Evolutionary conservation across 1,140 invertebrate genomes (phyloP).

Genomic region (Lithobius niger): DNA sequence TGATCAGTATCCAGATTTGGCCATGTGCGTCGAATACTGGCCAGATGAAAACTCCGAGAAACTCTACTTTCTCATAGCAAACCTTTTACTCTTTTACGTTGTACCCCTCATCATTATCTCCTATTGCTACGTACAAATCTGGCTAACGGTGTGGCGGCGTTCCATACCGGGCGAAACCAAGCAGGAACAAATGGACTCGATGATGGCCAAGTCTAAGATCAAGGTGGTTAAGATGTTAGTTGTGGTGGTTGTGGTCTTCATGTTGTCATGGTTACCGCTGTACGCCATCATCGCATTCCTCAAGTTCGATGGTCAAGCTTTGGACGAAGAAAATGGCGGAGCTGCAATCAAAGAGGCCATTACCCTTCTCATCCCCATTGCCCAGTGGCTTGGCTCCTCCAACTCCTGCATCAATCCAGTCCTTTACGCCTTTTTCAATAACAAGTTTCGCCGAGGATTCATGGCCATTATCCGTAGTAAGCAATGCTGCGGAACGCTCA

Average conservation of each 20-base stretch:
- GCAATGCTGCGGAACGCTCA: slow-evolving; percentile 49
- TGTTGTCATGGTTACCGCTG: slow-evolving; percentile 85
- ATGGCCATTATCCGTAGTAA: slow-evolving; percentile 70
- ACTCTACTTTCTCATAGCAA: slow-evolving; percentile 76
- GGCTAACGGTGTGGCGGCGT: slow-evolving; percentile 75
- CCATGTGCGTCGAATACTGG: slow-evolving; percentile 72
- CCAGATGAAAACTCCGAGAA: slow-evolving; percentile 60
- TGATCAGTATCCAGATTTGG: slow-evolving; percentile 28
- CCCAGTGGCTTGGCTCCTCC: slow-evolving; percentile 89
- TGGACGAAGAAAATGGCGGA: slow-evolving; percentile 43
- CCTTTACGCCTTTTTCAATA: slow-evolving; percentile 94
- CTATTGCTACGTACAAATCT: slow-evolving; percentile 83
- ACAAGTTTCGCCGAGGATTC: slow-evolving; percentile 88
- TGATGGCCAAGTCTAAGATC: slow-evolving; percentile 36
- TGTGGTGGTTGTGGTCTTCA: slow-evolving; percentile 85
- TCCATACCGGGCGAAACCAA: slow-evolving; percentile 79
- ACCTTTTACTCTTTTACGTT: slow-evolving; percentile 82
- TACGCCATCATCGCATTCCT: slow-evolving; percentile 79
- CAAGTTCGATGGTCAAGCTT: slow-evolving; percentile 41
- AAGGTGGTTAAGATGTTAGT: slow-evolving; percentile 95
- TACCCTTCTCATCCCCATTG: slow-evolving; percentile 65
- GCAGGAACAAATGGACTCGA: slow-evolving; percentile 68
- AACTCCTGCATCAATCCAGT: slow-evolving; percentile 97
- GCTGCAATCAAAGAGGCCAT: slow-evolving; percentile 47
- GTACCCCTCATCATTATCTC: slow-evolving; percentile 80